Base-by-base conservation (phyloP, 2,113 vertebrate genomes). In the Redunca redunca region DNA sequence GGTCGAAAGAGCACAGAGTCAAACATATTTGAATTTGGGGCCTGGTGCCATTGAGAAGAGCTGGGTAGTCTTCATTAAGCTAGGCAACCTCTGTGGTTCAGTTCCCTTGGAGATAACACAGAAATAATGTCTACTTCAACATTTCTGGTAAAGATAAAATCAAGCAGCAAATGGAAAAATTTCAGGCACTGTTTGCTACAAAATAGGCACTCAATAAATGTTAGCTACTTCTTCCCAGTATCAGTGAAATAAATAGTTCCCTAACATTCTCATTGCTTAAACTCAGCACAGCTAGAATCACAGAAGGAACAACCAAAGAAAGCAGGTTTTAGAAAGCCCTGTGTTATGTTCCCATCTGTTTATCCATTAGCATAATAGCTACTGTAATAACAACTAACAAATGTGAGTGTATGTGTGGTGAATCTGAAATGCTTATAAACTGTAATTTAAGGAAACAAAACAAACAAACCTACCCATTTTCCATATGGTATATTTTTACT, bases 401-500 rank as follows among this genome's bases (percentile, higher is more conserved):
- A 98, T 97, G 43, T 97, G 91, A 60, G 67, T 96, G 17, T 85
- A 64, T 98, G 94, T 88, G 86, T 85, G 57, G 91, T 95, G 97
- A 97, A 97, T 97, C 94, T 14, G 36, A 98, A 97, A 97, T 0
- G 57, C 95, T 90, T 97, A 74, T 95, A 98, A 97, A 97, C 95
- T 98, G 96, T 97, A 97, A 98, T 97, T 97, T 97, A 97, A 98
- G 80, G 60, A 93, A 97, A 97, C 88, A 96, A 98, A 98, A 98
- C 96, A 98, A 98, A 98, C 97, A 98, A 95, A 97, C 95, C 94
- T 94, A 90, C 93, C 95, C 97, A 93, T 98, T 94, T 96, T 96
- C 97, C 97, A 97, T 97, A 97, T 97, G 93, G 80, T 90, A 40
- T 53, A 93, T 94, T 98, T 97, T 97, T 93, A 90, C 86, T 94